Evolutionary conservation across 2,113 vertebrate species (phyloP).

Genomic region (Nycticorax nycticorax): DNA sequence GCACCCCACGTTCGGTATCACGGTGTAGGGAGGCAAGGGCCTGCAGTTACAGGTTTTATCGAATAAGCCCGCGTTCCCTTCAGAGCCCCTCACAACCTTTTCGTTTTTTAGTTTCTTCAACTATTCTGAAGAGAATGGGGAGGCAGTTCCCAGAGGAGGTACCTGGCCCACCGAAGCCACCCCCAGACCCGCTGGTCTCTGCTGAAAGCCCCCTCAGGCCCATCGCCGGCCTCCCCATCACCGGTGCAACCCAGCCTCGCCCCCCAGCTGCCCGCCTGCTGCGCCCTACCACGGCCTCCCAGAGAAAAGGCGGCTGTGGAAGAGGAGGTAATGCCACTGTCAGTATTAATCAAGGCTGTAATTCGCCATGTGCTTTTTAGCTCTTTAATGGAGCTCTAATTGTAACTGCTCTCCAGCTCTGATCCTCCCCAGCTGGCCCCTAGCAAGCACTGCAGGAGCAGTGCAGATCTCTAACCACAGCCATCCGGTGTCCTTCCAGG

Average conservation of each 20-base stretch:
- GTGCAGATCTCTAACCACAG: no score
- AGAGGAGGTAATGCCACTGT: background rate
- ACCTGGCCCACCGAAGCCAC: background rate
- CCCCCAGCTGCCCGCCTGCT: background rate
- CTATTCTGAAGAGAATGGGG: no score
- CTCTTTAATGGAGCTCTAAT: background rate
- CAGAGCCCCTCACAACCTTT: background rate
- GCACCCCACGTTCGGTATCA: background rate
- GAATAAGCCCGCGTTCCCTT: fast-evolving
- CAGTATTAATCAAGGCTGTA: background rate
- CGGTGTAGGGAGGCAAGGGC: no score
- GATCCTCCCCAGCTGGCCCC: background rate
- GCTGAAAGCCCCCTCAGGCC: fast-evolving
- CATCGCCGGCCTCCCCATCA: fast-evolving
- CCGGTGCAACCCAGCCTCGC: background rate
- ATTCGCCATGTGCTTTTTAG: background rate
- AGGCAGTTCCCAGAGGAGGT: background rate
- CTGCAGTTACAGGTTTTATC: background rate
- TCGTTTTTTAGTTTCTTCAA: background rate
- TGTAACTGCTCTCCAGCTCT: background rate
- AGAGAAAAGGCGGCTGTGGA: background rate
- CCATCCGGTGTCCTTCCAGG: background rate
- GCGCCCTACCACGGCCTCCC: fast-evolving
- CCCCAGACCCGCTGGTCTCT: background rate
- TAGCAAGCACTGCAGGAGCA: background rate